Percentiles rank a stretch among this genome's conserved stretches.
Evolutionary conservation across 2,113 vertebrate genomes (phyloP).

Genomic region (Lepus timidus): DNA sequence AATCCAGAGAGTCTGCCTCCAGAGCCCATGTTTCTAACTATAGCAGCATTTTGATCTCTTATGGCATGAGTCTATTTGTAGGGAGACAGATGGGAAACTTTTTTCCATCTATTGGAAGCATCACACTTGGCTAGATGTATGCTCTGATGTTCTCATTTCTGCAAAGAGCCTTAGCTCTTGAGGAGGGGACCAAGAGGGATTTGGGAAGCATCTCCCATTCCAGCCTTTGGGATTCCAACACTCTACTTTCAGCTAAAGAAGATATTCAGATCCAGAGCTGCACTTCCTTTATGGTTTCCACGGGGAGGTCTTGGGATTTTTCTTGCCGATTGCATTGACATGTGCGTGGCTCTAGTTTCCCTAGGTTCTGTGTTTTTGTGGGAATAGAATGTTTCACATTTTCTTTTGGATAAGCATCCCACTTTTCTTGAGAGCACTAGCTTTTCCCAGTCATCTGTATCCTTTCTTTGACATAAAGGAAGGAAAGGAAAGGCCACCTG

Average conservation of each 20-base stretch:
- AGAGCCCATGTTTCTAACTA: constrained; percentile 23
- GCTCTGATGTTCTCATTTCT: neutral
- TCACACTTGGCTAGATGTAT: neutral
- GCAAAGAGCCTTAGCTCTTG: neutral
- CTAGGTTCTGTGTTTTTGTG: constrained; percentile 26
- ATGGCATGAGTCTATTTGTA: constrained; percentile 37
- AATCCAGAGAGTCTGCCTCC: constrained; percentile 1
- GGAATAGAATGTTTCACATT: constrained; percentile 6
- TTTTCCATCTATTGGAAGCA: constrained; percentile 60
- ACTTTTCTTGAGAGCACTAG: neutral
- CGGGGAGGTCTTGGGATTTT: neutral
- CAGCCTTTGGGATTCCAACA: constrained; percentile 24
- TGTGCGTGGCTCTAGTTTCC: neutral
- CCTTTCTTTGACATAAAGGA: constrained; percentile 33
- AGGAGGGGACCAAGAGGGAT: neutral
- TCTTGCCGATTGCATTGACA: constrained; percentile 22
- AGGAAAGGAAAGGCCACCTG: neutral
- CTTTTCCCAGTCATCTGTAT: constrained; percentile 25
- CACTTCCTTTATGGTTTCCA: constrained; percentile 37
- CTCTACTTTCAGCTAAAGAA: constrained; percentile 32
- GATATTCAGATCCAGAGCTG: neutral
- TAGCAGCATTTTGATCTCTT: constrained; percentile 28
- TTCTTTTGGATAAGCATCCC: neutral
- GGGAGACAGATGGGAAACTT: constrained; percentile 44
- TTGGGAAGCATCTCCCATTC: constrained; percentile 51